Evolutionary conservation across 2,888 invertebrate genomes (phyloP).

Genomic region (Laothoe populi): DNA sequence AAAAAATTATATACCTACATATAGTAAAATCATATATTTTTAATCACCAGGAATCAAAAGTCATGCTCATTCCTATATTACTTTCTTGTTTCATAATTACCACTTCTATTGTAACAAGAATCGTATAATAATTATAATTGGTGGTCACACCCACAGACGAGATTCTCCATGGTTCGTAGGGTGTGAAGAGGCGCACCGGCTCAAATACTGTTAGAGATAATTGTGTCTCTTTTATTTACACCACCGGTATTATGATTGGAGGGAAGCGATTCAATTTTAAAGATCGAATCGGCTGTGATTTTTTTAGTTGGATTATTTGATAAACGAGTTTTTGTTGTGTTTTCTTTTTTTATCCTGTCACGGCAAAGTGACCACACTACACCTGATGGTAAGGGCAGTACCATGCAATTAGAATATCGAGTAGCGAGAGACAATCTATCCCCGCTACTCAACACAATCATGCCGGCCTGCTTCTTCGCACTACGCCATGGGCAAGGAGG

Average conservation of each 20-base stretch:
- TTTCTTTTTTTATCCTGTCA: background rate
- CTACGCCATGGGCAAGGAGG: no score
- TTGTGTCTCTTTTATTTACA: slow-evolving; percentile 71
- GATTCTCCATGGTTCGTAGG: slow-evolving; percentile 63
- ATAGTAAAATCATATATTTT: slow-evolving; percentile 26
- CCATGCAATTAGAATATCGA: no score
- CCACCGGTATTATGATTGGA: slow-evolving; percentile 49
- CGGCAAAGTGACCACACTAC: no score
- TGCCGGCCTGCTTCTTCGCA: no score
- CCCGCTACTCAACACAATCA: no score
- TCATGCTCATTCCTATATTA: background rate
- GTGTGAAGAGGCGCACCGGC: slow-evolving; percentile 64
- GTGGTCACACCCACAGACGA: slow-evolving; percentile 55
- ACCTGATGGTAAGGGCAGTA: no score
- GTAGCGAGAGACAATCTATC: no score
- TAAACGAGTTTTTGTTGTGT: background rate
- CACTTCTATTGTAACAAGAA: slow-evolving; percentile 25
- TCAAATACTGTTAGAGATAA: slow-evolving; percentile 71
- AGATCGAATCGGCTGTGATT: slow-evolving; percentile 7
- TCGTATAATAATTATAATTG: slow-evolving; percentile 29
- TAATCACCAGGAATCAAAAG: background rate
- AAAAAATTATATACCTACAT: no score
- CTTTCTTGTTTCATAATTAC: slow-evolving; percentile 23
- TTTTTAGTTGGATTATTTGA: slow-evolving; percentile 6
- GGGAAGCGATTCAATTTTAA: slow-evolving; percentile 10